phyloP scores from a whole-genome alignment of 2,888 invertebrate species.

The Phyllotreta cruciferae region DNA sequence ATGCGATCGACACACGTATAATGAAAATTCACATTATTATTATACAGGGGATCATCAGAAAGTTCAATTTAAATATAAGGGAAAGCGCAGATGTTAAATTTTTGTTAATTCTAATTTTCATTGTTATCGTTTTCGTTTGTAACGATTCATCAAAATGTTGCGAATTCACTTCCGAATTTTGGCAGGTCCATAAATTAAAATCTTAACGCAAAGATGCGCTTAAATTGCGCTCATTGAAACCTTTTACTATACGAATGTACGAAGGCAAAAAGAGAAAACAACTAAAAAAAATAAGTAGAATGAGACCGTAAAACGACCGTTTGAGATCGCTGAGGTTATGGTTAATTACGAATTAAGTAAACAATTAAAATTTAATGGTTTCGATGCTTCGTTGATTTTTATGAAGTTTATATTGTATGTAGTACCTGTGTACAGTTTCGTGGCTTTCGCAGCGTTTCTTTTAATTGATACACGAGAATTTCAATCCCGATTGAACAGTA shows the following conservation, averaged over 20 bases:
- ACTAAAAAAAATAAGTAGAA: conserved; percentile 33
- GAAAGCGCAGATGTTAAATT: no score
- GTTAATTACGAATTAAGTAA: conserved; percentile 33
- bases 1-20: conserved; percentile 2
- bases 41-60: no score
- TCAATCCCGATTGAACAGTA: no score
- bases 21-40: not conserved
- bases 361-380: conserved; percentile 35
- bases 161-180: not conserved
- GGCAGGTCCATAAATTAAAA: no score
- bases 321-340: conserved; percentile 27
- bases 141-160: not conserved
- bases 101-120: no score
- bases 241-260: no score
- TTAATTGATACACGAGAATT: not conserved
- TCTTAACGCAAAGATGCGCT: no score
- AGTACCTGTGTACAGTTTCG: not conserved
- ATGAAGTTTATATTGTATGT: conserved; percentile 9
- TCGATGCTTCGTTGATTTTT: conserved; percentile 24
- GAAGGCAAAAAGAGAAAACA: conserved; percentile 25
- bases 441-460: not conserved
- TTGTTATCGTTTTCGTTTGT: not conserved
- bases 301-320: conserved; percentile 30
- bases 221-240: no score
- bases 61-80: no score